Evolutionary conservation across 2,797 vertebrate species (phyloP), one percentile per base, ranked within the genome.

Genomic region (Todus mexicanus): DNA sequence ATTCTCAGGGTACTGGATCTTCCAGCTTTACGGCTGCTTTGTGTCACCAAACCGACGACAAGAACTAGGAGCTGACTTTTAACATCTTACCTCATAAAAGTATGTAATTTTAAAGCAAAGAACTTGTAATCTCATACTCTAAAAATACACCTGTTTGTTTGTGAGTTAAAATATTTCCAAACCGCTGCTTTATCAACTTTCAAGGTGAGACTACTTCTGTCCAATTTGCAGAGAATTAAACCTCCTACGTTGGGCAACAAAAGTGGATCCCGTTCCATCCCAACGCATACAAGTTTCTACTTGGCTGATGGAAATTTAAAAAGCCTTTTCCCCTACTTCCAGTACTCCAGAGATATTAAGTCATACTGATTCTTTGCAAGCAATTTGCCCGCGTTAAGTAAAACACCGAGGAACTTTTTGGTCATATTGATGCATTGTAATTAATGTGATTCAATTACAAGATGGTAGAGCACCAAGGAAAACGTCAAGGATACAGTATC

Each of bases 381-480:
- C 90, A 95, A 84, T 98, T 97, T 97, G 97, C 97, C 94, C 91
- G 93, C 97, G 97, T 97, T 97, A 97, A 98, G 97, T 96, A 98
- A 96, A 96, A 94, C 68, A 82, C 76, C 65, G 48, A 75, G 63
- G 83, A 86, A 87, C 60, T 64, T 86, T 92, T 81, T 66, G 48
- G 94, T 89, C 51, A 88, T 87, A 96, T 37, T 84, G 91, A 94
- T 70, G 90, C 35, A 40, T 42, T 14, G 97, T 98, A 97, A 98
- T 97, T 95, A 96, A 95, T 78, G 92, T 77, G 57, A 96, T 84
- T 96, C 89, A 97, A 98, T 97, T 98, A 98, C 96, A 94, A 97
- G 79, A 93, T 70, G 80, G 96, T 96, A 95, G 93, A 97, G 96
- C 95, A 97, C 96, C 97, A 96, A 97, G 96, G 96, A 98, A 97